Evolutionary conservation across 2,113 vertebrate genomes (phyloP), one percentile per base, ranked within the genome.

Genomic region (Calonectris borealis): DNA sequence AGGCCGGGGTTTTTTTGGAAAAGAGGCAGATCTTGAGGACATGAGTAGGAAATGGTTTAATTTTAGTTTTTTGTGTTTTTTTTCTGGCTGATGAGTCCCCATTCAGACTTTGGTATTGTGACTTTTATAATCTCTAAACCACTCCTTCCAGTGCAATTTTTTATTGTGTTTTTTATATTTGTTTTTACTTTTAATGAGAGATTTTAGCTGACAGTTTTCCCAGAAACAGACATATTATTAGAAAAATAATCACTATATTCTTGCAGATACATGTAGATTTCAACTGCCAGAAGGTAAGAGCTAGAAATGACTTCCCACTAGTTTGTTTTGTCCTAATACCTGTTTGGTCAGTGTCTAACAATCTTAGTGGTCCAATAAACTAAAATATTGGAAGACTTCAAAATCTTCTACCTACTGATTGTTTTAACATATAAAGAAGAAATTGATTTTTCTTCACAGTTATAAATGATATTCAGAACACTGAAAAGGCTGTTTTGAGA

Each of bases 111-210:
- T 22, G 15, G 2, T 55, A 15, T 10, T 69, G 6, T 55, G 46
- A 42, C 6, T 18, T 68, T 55, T 72, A 29, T n/a, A n/a, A 46
- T 7, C 7, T 55, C 31, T 61, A 20, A 87, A 46, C 11, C 8
- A 18, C 18, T n/a, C 26, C 1, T 48, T 13, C 20, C 6, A 44
- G 7, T 24, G 4, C 0, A 19, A 4, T 21, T 31, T 58, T 70
- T 66, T 16, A 18, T 57, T 55, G 78, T 26, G 4, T 6, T 25
- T 32, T 24, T 24, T 19, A 10, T 29, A 24, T 52, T 65, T 75
- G 1, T 10, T 20, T 78, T 66, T 36, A n/a, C 2, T 71, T 62
- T 70, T 16, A 75, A 32, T 24, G 4, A 58, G 31, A 87, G 4
- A 27, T 57, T 13, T 66, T 48, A 15, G 16, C 34, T 25, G 3